These are phyloP conservation scores for Oopsacas minuta DNA, from an alignment of 37 sponge, comb jelly and placozoan genomes.

Conservation along the genomic window DNA sequence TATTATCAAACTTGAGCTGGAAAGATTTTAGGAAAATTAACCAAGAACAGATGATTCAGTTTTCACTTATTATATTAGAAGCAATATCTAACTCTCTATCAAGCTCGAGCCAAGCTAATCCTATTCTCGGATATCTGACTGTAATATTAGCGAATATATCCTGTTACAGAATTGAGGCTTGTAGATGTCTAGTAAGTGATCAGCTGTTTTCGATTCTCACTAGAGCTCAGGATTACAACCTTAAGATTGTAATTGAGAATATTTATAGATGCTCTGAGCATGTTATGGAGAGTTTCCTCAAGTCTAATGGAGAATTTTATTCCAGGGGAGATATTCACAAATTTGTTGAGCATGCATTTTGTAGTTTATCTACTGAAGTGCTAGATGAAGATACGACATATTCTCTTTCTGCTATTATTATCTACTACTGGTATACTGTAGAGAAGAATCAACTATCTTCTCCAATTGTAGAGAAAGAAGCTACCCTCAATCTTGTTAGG, in stretches of 20 bases:
- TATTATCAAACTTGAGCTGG: neutral
- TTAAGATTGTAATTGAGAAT: neutral
- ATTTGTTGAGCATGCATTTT: neutral
- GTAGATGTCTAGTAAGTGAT: neutral
- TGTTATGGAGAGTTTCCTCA: neutral
- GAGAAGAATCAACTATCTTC: neutral
- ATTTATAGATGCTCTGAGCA: neutral
- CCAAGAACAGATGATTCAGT: neutral
- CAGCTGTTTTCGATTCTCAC: neutral
- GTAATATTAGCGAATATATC: neutral
- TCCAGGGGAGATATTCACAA: neutral
- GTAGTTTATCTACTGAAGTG: neutral
- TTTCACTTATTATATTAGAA: neutral
- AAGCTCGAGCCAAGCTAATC: neutral
- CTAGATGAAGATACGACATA: neutral
- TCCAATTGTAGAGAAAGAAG: neutral
- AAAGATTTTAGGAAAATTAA: neutral
- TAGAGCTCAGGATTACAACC: neutral
- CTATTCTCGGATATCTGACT: neutral
- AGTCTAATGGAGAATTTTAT: neutral
- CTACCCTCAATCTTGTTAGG: neutral
- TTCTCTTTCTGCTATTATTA: neutral
- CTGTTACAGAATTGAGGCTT: neutral
- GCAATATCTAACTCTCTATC: neutral
- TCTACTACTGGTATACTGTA: neutral